Base-by-base conservation (phyloP, 2,888 invertebrate species). In the Spisula solida region DNA sequence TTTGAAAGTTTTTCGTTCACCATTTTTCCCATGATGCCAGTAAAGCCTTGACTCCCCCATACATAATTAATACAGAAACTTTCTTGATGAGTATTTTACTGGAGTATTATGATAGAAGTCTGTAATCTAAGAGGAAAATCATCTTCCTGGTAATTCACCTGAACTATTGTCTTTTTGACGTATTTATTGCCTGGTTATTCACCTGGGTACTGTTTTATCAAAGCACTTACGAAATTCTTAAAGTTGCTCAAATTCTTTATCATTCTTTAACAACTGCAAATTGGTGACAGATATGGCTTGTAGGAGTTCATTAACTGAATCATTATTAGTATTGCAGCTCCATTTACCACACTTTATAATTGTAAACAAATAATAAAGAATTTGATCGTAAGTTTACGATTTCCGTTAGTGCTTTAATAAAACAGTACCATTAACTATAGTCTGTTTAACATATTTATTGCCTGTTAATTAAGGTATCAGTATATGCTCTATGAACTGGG, bases 11-110 rank as follows among this genome's bases (percentile, higher is more conserved):
- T 51, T 25, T 66, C 25, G 6, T 8, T 25, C 60, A 66, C n/a
- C 25, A 66, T 25, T n/a, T 66, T 51, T 8, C 14, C 51, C 60
- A 25, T 66, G 8, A 4, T 25, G 60, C 20, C 60, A 60, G 60
- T 66, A 25, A 66, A 12, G n/a, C 60, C 0, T 66, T 66, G 60
- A n/a, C 60, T 66, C 60, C 25, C 25, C 25, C 10, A 66, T 66
- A 66, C n/a, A 66, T 66, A 66, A 66, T 66, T 66, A 66, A 66
- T 66, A 66, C n/a, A 25, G 10, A 25, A 66, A 66, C 60, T 66
- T 25, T 66, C 60, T 66, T 66, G 5, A 66, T 66, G 60, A n/a
- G 25, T 66, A 66, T n/a, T 66, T 66, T 10, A 66, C 60, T 66
- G 25, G 25, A 66, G 60, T 66, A 6, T 1, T 66, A 66, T 66